Evolutionary conservation across 2,888 invertebrate species (phyloP).

Genomic region (Physocephala rufipes): DNA sequence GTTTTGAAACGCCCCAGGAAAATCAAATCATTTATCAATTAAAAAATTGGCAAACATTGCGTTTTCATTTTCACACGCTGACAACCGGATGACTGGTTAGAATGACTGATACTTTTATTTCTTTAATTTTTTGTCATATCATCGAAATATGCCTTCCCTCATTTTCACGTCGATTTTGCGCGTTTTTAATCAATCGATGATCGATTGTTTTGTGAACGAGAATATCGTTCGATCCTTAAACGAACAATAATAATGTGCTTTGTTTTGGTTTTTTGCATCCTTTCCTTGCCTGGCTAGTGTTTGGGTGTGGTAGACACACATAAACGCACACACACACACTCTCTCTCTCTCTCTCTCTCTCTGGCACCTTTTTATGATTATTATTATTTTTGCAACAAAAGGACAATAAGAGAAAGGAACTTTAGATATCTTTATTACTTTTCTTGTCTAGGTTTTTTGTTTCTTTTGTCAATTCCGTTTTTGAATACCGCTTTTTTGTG

Average conservation of each 20-base stretch:
- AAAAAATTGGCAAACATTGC: slow-evolving; percentile 50
- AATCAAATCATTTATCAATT: slow-evolving; percentile 49
- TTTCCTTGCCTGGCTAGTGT: not conserved
- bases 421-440: not conserved
- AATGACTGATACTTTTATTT: not conserved
- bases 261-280: slow-evolving; percentile 8
- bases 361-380: not conserved
- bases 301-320: slow-evolving; percentile 19
- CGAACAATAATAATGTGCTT: not conserved
- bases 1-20: slow-evolving; percentile 5
- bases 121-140: slow-evolving; percentile 3
- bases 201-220: slow-evolving; percentile 16
- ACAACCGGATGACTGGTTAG: not conserved
- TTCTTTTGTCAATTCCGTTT: too few species aligned
- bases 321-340: slow-evolving; percentile 18
- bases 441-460: not conserved
- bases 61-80: slow-evolving; percentile 30
- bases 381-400: slow-evolving; percentile 17
- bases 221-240: not conserved
- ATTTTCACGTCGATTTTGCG: not conserved
- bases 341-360: not conserved
- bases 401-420: not conserved
- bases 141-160: not conserved
- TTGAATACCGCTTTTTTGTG: not conserved
- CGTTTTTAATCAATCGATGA: slow-evolving; percentile 24